Evolutionary conservation across 2,888 invertebrate genomes (phyloP).

Genomic region (Leptura quadrifasciata): DNA sequence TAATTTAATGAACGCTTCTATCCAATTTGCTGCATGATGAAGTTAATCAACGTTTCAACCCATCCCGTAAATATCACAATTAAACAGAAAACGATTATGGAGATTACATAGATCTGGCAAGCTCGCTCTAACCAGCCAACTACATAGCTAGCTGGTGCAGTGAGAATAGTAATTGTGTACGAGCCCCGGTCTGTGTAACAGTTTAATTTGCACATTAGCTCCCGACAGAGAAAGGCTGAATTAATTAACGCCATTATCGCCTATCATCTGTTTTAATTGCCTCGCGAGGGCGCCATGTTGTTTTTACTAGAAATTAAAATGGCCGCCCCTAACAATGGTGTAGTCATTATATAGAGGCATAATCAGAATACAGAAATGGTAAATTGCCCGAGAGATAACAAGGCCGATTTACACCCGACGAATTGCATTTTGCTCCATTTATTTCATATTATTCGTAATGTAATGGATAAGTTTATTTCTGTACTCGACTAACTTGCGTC

Average conservation of each 20-base stretch:
- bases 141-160: slow-evolving; percentile 45
- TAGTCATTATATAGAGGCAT: slow-evolving; percentile 73
- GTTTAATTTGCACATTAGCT: slow-evolving; percentile 75
- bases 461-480: slow-evolving; percentile 29
- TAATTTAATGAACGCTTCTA: slow-evolving; percentile 28
- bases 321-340: slow-evolving; percentile 74
- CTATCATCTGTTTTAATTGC: slow-evolving; percentile 76
- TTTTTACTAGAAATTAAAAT: slow-evolving; percentile 75
- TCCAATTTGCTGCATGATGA: slow-evolving; percentile 18
- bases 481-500: slow-evolving; percentile 24
- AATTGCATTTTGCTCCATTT: slow-evolving; percentile 43
- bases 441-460: slow-evolving; percentile 18
- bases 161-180: slow-evolving; percentile 58
- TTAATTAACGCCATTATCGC: slow-evolving; percentile 76
- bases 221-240: slow-evolving; percentile 74
- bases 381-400: slow-evolving; percentile 74
- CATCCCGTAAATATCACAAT: slow-evolving; percentile 49
- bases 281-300: slow-evolving; percentile 74
- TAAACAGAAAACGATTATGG: slow-evolving; percentile 45
- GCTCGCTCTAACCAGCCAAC: slow-evolving; percentile 18
- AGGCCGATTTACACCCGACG: slow-evolving; percentile 68
- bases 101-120: slow-evolving; percentile 38
- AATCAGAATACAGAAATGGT: slow-evolving; percentile 74
- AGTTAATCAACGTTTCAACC: slow-evolving; percentile 17
- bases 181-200: slow-evolving; percentile 73